These are phyloP conservation scores for Melanostoma scalare DNA, from an alignment of 2,888 invertebrate genomes.

Conservation along the genomic window DNA sequence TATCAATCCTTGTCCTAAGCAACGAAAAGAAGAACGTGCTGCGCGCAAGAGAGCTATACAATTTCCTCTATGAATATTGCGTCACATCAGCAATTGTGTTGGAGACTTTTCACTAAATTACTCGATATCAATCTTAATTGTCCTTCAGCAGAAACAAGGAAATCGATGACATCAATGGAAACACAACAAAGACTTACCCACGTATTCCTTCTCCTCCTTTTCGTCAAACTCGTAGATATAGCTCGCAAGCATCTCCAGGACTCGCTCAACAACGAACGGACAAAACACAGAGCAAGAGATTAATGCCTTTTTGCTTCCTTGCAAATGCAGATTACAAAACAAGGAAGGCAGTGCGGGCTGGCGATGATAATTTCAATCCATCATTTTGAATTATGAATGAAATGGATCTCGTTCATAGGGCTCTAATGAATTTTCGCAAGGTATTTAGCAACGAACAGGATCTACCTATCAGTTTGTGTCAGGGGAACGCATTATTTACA, in stretches of 20 bases:
- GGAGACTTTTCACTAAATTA: conserved; percentile 61
- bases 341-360: conserved; percentile 49
- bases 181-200: conserved; percentile 56
- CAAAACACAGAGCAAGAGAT: conserved; percentile 63
- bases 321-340: conserved; percentile 70
- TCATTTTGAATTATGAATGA: conserved; percentile 73
- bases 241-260: conserved; percentile 39
- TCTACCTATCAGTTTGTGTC: conserved; percentile 73
- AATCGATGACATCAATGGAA: conserved; percentile 69
- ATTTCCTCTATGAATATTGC: conserved; percentile 61
- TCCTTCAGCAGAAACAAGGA: conserved; percentile 63
- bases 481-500: conserved; percentile 68
- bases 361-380: conserved; percentile 72
- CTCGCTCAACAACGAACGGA: conserved; percentile 51
- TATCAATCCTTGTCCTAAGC: conserved; percentile 56
- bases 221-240: neutral
- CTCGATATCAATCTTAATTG: conserved; percentile 72
- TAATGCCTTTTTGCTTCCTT: conserved; percentile 73
- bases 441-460: conserved; percentile 72
- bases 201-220: neutral
- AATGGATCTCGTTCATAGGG: conserved; percentile 70
- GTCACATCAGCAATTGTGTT: conserved; percentile 68
- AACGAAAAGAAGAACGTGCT: conserved; percentile 34
- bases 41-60: conserved; percentile 21
- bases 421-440: conserved; percentile 72